Evolutionary conservation across 2,113 vertebrate genomes (phyloP).

Genomic region (Syrmaticus mikado): DNA sequence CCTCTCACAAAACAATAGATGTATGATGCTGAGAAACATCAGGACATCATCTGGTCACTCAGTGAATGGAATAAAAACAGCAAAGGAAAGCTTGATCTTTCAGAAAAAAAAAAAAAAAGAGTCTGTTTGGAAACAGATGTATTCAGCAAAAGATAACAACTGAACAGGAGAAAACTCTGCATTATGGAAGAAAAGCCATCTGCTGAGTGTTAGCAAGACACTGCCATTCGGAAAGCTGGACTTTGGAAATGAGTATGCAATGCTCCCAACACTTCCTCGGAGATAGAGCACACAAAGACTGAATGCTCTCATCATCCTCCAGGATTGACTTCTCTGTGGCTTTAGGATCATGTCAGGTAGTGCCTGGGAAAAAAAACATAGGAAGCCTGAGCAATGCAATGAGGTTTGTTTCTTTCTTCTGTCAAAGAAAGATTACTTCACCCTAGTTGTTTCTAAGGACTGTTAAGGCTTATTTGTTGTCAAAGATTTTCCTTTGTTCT

Average conservation of each 20-base stretch:
- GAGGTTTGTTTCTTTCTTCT: neutral
- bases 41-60: neutral
- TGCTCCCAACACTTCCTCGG: neutral
- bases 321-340: neutral
- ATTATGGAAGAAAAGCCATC: neutral
- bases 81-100: neutral
- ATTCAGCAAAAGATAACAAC: neutral
- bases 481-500: constrained; percentile 15
- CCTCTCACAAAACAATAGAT: neutral
- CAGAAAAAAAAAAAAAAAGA: neutral
- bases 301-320: neutral
- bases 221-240: neutral
- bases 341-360: neutral
- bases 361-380: neutral
- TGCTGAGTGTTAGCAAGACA: constrained; percentile 30
- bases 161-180: neutral
- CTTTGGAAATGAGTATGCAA: neutral
- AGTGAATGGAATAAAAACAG: neutral
- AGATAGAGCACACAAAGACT: neutral
- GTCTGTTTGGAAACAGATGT: neutral
- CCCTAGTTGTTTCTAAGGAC: neutral
- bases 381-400: neutral
- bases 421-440: neutral
- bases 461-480: neutral
- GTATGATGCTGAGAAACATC: neutral